These are phyloP conservation scores for Endomychus coccineus DNA, from an alignment of 2,888 invertebrate genomes.

Conservation along the genomic window DNA sequence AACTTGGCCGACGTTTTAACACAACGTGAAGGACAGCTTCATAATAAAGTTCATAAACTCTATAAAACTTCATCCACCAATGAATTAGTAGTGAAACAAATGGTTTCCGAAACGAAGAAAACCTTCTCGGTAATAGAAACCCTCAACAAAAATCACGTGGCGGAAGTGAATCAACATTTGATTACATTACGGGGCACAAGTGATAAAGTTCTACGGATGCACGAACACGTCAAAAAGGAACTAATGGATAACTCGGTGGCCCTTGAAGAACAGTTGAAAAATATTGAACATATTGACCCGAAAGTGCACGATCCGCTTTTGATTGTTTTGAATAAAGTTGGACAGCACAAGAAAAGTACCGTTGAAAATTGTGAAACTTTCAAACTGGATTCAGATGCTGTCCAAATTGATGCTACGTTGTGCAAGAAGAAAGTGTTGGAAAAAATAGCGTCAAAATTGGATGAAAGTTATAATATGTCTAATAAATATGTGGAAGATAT, in stretches of 20 bases:
- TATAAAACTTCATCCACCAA: conserved; percentile 9
- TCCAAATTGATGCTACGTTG: no score
- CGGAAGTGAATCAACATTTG: not conserved
- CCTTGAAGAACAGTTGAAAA: no score
- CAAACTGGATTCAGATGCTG: no score
- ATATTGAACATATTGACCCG: no score
- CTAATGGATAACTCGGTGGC: conserved; percentile 7
- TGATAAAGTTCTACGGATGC: conserved; percentile 6
- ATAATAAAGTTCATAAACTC: conserved; percentile 4
- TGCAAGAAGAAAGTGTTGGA: no score
- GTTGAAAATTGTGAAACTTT: no score
- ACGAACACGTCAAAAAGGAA: conserved; percentile 5
- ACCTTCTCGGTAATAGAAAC: conserved; percentile 1
- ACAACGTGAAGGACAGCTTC: conserved; percentile 7
- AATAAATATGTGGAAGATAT: no score
- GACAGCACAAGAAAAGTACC: no score
- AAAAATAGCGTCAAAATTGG: no score
- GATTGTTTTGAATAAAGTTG: no score
- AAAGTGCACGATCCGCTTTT: no score
- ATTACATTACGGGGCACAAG: not conserved
- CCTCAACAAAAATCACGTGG: not conserved
- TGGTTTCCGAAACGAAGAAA: conserved; percentile 4
- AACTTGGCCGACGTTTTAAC: conserved; percentile 8
- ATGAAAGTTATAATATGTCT: no score
- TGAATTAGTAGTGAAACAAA: conserved; percentile 3